A percentile compares a stretch with the other conserved stretches of the same genome.
Evolutionary conservation across 2,113 vertebrate species (phyloP).

Genomic region (Carettochelys insculpta): DNA sequence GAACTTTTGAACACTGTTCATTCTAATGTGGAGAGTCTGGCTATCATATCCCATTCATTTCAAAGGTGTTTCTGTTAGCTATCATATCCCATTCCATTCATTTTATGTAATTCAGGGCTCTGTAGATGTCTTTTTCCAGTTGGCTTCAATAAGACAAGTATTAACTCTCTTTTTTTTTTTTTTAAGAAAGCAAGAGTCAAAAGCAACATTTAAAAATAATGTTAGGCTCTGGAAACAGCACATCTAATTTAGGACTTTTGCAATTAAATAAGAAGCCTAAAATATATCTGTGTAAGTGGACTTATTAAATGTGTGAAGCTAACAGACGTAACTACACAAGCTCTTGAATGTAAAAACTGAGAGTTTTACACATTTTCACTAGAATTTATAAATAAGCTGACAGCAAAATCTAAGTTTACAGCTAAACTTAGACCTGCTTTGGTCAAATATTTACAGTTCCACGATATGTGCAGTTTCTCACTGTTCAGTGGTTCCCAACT

Average conservation of each 20-base stretch:
- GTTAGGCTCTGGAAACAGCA: not conserved
- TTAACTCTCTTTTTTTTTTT: not conserved
- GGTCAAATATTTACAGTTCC: not conserved
- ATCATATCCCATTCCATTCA: not conserved
- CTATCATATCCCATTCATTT: constrained; percentile 5
- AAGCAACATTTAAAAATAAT: not conserved
- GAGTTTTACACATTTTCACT: not conserved
- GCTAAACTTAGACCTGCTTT: not conserved
- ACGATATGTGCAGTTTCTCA: not conserved
- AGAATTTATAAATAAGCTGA: not conserved
- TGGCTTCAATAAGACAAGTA: not conserved
- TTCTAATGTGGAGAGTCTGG: not conserved
- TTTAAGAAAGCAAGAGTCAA: not conserved
- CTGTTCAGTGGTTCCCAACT: not conserved
- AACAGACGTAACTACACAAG: not conserved
- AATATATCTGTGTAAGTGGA: not conserved
- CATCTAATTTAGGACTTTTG: not conserved
- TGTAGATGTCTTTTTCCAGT: not conserved
- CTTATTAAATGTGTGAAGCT: not conserved
- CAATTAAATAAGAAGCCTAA: not conserved
- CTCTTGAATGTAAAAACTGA: not conserved
- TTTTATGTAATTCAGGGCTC: not conserved
- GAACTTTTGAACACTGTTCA: not conserved
- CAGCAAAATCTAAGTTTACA: not conserved
- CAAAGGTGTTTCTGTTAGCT: not conserved